Evolutionary conservation across 2,797 vertebrate genomes (phyloP), one percentile per base, ranked within the genome.

Genomic region (Masticophis lateralis): DNA sequence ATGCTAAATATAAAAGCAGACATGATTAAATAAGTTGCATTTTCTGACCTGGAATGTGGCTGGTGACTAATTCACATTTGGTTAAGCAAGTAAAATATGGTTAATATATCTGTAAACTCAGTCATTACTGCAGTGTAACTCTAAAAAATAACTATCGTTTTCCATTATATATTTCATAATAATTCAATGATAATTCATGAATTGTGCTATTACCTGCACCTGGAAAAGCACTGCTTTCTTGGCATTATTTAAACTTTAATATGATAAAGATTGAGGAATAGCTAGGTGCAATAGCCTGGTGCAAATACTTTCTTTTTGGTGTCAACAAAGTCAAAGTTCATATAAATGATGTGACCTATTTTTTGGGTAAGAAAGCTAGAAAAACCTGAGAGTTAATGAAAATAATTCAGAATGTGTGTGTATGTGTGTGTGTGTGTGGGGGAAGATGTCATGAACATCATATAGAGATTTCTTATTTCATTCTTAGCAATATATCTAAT

Each of bases 11-110:
- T 95, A 90, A 95, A 95, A 91, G 91, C 32, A 93, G 83, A 87
- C 28, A 32, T 55, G 79, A 93, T 94, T 7, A 94, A 63, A 14
- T 7, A 2, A 92, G 89, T 8, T 94, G 43, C 87, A 2, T 92
- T 83, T 94, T 56, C 92, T 96, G 43, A 9, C 53, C 94, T 96
- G 91, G 59, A 32, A 37, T 90, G 69, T 95, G 92, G 95, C 37
- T 61, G 56, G 56, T 94, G 88, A 91, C 51, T 79, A 7, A 63
- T 51, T 88, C 93, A 92, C 22, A 3, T 63, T 90, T 20, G 55
- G 90, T 86, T 32, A 83, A 94, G 96, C 94, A 83, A 25, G 9
- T 47, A 83, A 79, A 43, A 94, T 92, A 89, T 59, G n/a, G 5
- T 93, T 55, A 86, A 53, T 47, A 83, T 83, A 83, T 25, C 9